These are phyloP conservation scores for Rostratula benghalensis DNA, from an alignment of 2,113 vertebrate species.

Conservation along the genomic window DNA sequence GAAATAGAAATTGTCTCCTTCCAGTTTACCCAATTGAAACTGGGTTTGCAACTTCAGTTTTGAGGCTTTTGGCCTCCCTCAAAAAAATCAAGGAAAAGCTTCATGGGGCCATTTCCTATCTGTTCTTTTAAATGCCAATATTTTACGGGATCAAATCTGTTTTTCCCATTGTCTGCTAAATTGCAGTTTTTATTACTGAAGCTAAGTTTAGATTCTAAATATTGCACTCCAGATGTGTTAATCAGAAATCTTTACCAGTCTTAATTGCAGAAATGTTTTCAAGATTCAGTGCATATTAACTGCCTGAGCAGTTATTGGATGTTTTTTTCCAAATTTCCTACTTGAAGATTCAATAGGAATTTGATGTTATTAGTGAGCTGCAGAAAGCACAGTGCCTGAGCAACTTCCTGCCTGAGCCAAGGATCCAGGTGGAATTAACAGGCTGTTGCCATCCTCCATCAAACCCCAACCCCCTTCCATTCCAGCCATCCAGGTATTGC, in stretches of 20 bases:
- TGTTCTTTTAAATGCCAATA: background rate
- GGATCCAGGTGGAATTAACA: accelerated
- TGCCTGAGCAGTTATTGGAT: background rate
- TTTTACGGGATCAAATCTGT: background rate
- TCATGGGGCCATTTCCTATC: background rate
- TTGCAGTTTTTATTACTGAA: constrained; percentile 11
- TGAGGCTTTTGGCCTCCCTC: background rate
- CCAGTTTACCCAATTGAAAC: background rate
- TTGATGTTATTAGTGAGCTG: background rate
- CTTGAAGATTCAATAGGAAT: background rate
- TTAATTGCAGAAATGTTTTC: constrained; percentile 50
- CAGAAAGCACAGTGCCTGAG: background rate
- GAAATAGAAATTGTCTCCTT: background rate
- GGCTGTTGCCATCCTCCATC: background rate
- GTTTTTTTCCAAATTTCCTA: background rate
- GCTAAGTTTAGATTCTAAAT: constrained; percentile 34
- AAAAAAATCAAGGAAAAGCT: background rate
- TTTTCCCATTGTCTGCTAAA: constrained; percentile 18
- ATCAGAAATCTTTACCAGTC: constrained; percentile 37
- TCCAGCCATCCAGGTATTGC: background rate
- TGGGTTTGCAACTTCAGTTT: background rate
- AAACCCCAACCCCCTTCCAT: background rate
- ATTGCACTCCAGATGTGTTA: constrained; percentile 39
- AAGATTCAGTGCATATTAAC: background rate
- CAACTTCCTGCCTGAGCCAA: background rate